These are phyloP conservation scores for Norana najaformis DNA, from an alignment of 2,888 invertebrate species.

Conservation along the genomic window DNA sequence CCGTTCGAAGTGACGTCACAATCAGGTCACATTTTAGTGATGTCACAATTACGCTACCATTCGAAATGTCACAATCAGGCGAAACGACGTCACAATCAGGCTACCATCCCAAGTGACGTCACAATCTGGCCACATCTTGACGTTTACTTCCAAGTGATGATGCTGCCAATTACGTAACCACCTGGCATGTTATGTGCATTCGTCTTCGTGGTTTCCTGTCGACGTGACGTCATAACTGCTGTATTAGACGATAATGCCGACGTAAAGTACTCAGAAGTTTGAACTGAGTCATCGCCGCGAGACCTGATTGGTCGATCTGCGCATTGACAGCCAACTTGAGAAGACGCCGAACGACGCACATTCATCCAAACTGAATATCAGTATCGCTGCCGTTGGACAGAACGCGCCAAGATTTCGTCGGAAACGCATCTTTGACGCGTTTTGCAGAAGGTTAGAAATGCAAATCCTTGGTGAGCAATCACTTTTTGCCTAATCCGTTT, in stretches of 20 bases:
- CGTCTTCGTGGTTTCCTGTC: no score
- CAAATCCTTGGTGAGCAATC: neutral
- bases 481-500: neutral
- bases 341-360: no score
- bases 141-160: no score
- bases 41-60: no score
- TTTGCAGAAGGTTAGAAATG: neutral
- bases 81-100: neutral
- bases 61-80: no score
- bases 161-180: no score
- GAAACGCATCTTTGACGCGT: neutral
- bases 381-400: neutral
- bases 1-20: neutral
- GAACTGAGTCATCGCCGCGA: neutral
- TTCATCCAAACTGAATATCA: neutral
- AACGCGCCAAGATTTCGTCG: neutral
- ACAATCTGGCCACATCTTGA: no score
- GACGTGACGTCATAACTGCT: neutral
- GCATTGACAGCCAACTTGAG: neutral
- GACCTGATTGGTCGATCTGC: neutral
- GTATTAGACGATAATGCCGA: neutral
- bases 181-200: no score
- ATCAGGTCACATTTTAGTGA: no score
- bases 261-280: neutral
- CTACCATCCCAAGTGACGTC: no score